phyloP scores from a whole-genome alignment of 2,797 vertebrate species.

The Tympanoctomys barrerae region DNA sequence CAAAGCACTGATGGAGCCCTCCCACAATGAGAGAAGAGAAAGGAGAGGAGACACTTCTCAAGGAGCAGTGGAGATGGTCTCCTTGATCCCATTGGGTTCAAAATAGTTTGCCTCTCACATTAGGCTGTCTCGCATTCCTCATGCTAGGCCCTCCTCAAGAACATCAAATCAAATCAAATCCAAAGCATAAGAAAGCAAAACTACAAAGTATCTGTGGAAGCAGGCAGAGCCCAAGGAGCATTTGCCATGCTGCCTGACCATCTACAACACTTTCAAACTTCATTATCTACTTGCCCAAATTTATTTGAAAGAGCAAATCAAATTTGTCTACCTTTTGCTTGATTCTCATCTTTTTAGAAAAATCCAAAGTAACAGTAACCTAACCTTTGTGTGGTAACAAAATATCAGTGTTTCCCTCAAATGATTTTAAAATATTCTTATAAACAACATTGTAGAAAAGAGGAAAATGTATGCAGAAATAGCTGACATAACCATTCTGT shows the following conservation, averaged over 20 bases:
- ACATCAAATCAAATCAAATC: neutral
- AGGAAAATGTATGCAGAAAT: neutral
- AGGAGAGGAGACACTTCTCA: neutral
- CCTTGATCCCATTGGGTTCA: neutral
- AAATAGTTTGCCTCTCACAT: neutral
- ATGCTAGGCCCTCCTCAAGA: neutral
- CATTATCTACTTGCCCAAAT: neutral
- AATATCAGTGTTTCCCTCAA: conserved; percentile 22
- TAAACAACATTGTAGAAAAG: conserved; percentile 45
- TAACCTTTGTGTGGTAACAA: conserved; percentile 24
- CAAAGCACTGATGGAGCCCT: neutral
- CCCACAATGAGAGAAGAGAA: neutral
- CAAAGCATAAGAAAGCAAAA: neutral
- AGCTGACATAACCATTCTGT: conserved; percentile 46
- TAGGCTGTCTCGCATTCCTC: accelerated
- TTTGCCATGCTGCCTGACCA: neutral
- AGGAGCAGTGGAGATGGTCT: neutral
- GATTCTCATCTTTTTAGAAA: conserved; percentile 34
- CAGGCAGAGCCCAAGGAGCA: neutral
- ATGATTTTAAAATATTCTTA: conserved; percentile 53
- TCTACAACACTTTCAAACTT: neutral
- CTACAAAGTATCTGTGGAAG: neutral
- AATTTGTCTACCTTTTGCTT: conserved; percentile 13
- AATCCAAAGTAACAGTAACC: conserved; percentile 1
- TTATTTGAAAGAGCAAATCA: neutral